Evolutionary conservation across 2,888 invertebrate species (phyloP).

Genomic region (Cataglyphis rosenhaueri): DNA sequence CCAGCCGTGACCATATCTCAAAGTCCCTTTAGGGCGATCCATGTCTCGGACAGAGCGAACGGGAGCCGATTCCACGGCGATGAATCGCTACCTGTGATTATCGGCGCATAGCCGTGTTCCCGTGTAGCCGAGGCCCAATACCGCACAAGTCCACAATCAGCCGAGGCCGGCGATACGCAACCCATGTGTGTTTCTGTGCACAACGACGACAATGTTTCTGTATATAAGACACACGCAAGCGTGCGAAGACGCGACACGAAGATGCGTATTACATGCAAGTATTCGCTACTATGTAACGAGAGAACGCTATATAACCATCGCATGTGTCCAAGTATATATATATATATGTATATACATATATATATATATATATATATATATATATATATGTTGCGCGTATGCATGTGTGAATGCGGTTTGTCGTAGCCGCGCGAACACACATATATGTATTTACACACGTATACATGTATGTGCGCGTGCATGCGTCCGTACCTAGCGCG

Average conservation of each 20-base stretch:
- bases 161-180: conserved; percentile 73
- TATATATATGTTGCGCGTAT: background rate
- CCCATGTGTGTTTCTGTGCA: conserved; percentile 38
- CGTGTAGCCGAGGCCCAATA: conserved; percentile 77
- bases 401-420: conserved; percentile 28
- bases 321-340: background rate
- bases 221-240: conserved; percentile 57
- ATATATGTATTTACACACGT: background rate
- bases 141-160: conserved; percentile 78
- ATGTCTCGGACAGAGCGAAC: conserved; percentile 74
- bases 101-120: conserved; percentile 80
- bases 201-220: conserved; percentile 41
- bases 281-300: background rate
- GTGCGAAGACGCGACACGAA: conserved; percentile 18
- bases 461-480: conserved; percentile 46
- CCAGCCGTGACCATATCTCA: conserved; percentile 75
- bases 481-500: conserved; percentile 70
- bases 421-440: conserved; percentile 31
- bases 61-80: conserved; percentile 82
- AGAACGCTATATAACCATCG: background rate
- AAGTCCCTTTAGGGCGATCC: conserved; percentile 76
- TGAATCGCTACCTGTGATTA: conserved; percentile 83
- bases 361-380: background rate
- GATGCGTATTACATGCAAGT: background rate
- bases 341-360: background rate